A percentile compares a stretch with the other conserved stretches of the same genome.
Evolutionary conservation across 2,797 vertebrate species (phyloP).

Genomic region (Spea hammondii): DNA sequence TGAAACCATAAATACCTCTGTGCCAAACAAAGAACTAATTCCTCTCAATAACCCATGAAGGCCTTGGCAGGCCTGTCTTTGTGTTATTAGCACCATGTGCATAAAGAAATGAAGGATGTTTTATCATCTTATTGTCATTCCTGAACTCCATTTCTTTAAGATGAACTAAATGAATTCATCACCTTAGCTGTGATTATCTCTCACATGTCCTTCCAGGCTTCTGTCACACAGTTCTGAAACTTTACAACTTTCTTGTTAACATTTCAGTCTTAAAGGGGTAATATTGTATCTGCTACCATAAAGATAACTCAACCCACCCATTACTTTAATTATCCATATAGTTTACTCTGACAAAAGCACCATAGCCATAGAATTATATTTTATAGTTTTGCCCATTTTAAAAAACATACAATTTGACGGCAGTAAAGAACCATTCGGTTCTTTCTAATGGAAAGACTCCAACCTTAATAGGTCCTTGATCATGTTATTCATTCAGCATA

Average conservation of each 20-base stretch:
- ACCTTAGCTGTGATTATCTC: background rate
- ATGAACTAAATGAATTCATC: background rate
- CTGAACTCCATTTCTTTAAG: background rate
- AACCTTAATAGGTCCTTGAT: too few relatives aligned
- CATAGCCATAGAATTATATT: too few relatives aligned
- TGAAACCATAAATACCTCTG: constrained; percentile 39
- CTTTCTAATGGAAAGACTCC: too few relatives aligned
- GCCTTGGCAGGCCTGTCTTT: constrained; percentile 11
- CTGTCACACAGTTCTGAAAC: background rate
- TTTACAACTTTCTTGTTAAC: background rate
- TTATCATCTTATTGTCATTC: constrained; percentile 15
- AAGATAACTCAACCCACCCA: too few relatives aligned
- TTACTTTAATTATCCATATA: too few relatives aligned
- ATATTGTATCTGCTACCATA: too few relatives aligned
- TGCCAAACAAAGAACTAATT: constrained; percentile 33
- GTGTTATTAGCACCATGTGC: background rate
- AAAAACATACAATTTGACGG: too few relatives aligned
- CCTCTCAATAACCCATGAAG: constrained; percentile 21
- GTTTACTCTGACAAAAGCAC: too few relatives aligned
- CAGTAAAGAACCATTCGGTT: too few relatives aligned
- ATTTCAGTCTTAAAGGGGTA: background rate
- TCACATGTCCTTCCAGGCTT: background rate
- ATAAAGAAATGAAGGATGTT: background rate
- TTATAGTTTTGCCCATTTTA: too few relatives aligned
- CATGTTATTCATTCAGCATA: too few relatives aligned